Percentiles rank a stretch among this genome's conserved stretches.
These are phyloP conservation scores for Chaetura pelagica DNA, from an alignment of 2,113 vertebrate genomes.

Conservation along the genomic window DNA sequence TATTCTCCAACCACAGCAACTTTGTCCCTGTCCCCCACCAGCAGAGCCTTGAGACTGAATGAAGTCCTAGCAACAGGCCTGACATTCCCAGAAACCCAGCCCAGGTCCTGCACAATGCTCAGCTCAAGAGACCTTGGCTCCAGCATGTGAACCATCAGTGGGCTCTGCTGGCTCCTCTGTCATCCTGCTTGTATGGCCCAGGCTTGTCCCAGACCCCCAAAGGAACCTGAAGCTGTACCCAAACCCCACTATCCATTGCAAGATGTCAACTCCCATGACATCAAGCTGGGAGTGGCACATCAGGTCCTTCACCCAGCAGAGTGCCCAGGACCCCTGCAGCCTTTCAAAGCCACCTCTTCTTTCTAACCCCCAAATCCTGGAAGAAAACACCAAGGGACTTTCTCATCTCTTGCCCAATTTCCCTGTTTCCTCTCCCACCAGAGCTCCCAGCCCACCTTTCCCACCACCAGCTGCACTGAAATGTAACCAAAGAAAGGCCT, in stretches of 20 bases:
- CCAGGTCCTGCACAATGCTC: not conserved
- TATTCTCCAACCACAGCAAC: not conserved
- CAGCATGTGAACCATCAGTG: rapidly evolving
- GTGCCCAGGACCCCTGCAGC: not conserved
- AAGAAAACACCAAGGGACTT: not conserved
- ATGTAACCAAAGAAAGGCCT: not conserved
- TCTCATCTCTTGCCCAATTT: not conserved
- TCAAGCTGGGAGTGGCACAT: not conserved
- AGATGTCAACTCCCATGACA: not conserved
- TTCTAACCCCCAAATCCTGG: not conserved
- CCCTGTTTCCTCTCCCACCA: not conserved
- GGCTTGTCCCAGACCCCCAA: not conserved
- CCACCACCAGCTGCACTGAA: not conserved
- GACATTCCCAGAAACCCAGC: not conserved
- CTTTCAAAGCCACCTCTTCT: not conserved
- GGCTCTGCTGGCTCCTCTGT: not conserved
- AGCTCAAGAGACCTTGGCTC: not conserved
- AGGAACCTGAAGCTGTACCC: not conserved
- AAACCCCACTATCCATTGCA: rapidly evolving
- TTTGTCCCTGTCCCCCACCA: not conserved
- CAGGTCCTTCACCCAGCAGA: not conserved
- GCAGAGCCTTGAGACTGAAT: not conserved
- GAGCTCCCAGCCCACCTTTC: not conserved
- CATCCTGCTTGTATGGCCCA: not conserved
- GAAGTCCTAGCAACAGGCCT: not conserved